Percentiles rank a stretch among this genome's conserved stretches.
Conservation (phyloP, 2,797 vertebrate genomes). For the Sphaeramia orbicularis region DNA sequence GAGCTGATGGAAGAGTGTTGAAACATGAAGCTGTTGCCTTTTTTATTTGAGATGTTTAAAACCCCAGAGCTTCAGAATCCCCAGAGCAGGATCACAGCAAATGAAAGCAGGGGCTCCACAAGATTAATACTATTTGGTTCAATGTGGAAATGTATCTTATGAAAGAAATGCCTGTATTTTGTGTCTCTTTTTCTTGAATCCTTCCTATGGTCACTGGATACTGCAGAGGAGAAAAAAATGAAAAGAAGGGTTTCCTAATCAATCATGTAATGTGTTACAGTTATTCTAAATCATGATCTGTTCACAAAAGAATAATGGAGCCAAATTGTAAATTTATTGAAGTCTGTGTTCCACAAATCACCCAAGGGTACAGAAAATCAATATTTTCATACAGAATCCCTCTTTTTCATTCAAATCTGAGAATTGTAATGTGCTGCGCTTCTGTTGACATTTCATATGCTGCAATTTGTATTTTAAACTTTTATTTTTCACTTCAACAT, state of each 20-base stretch:
- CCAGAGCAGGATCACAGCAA: slow-evolving; percentile 84
- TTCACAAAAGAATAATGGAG: slow-evolving; percentile 64
- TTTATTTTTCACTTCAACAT: slow-evolving; percentile 40
- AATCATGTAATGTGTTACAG: slow-evolving; percentile 57
- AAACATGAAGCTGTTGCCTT: slow-evolving; percentile 87
- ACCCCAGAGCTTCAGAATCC: slow-evolving; percentile 83
- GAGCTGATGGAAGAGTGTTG: slow-evolving; percentile 80
- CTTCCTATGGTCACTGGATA: slow-evolving; percentile 3
- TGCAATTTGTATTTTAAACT: slow-evolving; percentile 44
- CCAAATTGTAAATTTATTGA: slow-evolving; percentile 69
- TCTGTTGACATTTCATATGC: slow-evolving; percentile 40
- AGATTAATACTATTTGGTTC: slow-evolving; percentile 83
- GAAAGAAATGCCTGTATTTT: slow-evolving; percentile 75
- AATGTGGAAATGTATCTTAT: slow-evolving; percentile 78
- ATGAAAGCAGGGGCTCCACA: slow-evolving; percentile 85
- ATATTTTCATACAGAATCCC: slow-evolving; percentile 58
- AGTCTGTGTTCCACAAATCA: slow-evolving; percentile 70
- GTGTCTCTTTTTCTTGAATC: slow-evolving; percentile 45
- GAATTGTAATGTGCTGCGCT: slow-evolving; percentile 35
- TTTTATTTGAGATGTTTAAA: slow-evolving; percentile 89
- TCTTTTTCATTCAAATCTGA: slow-evolving; percentile 56
- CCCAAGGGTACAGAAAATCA: slow-evolving; percentile 67
- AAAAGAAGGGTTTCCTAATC: slow-evolving; percentile 48
- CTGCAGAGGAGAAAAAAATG: slow-evolving; percentile 27
- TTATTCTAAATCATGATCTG: slow-evolving; percentile 66